Base-by-base conservation (phyloP, 2,113 vertebrate species). In the Hyla sarda region DNA sequence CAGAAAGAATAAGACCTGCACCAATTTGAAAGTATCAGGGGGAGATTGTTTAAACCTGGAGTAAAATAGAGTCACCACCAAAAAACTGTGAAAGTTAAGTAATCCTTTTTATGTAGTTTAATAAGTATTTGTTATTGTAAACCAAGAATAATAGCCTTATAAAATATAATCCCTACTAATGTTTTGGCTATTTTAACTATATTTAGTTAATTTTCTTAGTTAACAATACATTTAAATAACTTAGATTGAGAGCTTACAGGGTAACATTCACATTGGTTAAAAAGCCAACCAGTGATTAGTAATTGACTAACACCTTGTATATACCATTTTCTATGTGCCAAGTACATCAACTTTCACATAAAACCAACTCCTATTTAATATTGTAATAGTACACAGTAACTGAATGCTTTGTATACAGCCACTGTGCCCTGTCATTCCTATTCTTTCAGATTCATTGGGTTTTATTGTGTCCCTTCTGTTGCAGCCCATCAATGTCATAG, bases 401-500 rank as follows among this genome's bases (percentile, higher is more conserved):
- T 19, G 45, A 37, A 60, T 48, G 65, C 11, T 50, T 85, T 85
- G 60, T 56, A 48, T 37, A 78, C 16, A 50, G 25, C 28, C 50
- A 65, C 16, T 41, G 67, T 71, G 28, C 5, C 11, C 48, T 56
- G 16, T 85, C 84, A 54, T 69, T 69, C 60, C 62, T 85, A 34
- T 62, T 25, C 67, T 87, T 82, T 87, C 78, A 82, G 50, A 81
- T 52, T 87, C 85, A 74, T 86, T 86, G 84, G 41, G 32, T 82
- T 87, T 87, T 87, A 82, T 82, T 62, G 67, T 82, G 67, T 82
- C 67, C 78, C 85, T 82, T 87, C 85, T 87, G 85, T 62, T 87
- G 67, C 67, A 32, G 78, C 32, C 45, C 85, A 86, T 86, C 62
- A 82, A 58, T 86, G 73, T 90, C 84, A 90, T 88, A 84, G 89